Evolutionary conservation across 2,888 invertebrate genomes (phyloP).

Genomic region (Clistopyga incitator): DNA sequence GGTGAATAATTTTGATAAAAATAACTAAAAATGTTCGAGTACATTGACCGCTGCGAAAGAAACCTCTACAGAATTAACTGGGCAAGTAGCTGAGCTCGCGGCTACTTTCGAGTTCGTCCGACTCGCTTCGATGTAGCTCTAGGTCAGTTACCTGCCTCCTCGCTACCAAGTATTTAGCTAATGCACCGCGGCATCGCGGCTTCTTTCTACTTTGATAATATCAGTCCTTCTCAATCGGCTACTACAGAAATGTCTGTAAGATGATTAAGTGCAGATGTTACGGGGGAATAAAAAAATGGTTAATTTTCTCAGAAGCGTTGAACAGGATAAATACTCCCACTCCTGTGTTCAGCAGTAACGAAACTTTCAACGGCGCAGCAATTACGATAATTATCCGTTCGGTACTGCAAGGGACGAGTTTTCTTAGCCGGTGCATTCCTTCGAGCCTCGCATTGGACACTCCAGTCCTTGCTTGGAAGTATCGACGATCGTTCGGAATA

Average conservation of each 20-base stretch:
- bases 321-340: conserved; percentile 55
- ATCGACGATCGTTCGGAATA: conserved; percentile 11
- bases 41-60: conserved; percentile 70
- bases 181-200: conserved; percentile 45
- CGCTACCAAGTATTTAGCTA: conserved; percentile 49
- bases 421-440: conserved; percentile 41
- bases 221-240: conserved; percentile 14
- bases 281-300: not conserved
- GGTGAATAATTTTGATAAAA: conserved; percentile 25
- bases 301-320: conserved; percentile 10
- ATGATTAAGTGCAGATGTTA: not conserved
- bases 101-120: conserved; percentile 63
- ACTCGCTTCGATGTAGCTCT: conserved; percentile 69
- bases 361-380: conserved; percentile 54
- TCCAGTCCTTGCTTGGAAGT: conserved; percentile 41
- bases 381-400: conserved; percentile 59
- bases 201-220: conserved; percentile 31
- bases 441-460: conserved; percentile 13
- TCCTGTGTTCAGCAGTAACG: conserved; percentile 67
- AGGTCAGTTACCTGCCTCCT: conserved; percentile 75
- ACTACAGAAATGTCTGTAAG: conserved; percentile 5
- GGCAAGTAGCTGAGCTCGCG: conserved; percentile 49
- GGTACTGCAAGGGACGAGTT: conserved; percentile 30
- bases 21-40: conserved; percentile 67
- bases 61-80: conserved; percentile 40